Evolutionary conservation across 2,113 vertebrate species (phyloP), one percentile per base, ranked within the genome.

Genomic region (Elaphurus davidianus): DNA sequence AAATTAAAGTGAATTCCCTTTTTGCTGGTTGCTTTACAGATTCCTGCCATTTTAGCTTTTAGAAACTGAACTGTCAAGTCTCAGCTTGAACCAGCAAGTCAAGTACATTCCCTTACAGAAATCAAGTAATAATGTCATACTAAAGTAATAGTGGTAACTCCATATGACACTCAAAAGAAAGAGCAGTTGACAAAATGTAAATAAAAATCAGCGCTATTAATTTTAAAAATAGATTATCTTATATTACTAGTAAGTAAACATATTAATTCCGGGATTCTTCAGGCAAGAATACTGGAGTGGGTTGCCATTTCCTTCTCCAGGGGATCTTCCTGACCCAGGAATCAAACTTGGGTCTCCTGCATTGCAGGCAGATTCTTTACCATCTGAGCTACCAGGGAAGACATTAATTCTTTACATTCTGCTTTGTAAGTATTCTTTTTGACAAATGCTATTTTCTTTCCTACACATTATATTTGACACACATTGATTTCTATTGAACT

Each of bases 401-500:
- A 19, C 67, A 60, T 82, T n/a, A 87, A 92, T 45, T 59, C 54
- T 60, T 92, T 71, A 47, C 54, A 47, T 78, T 90, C 30, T 74
- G 13, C 45, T 82, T 67, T 47, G 59, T 45, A 90, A 82, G 16
- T 28, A 89, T 71, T 40, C 7, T 25, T 93, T 90, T 94, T 93
- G 36, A 78, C 85, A 81, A 89, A 85, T 83, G 21, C 4, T 57
- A 25, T 67, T 95, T 95, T 81, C 84, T 87, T 91, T 74, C 43
- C 50, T 95, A 28, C 9, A 71, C 93, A 36, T 86, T 91, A 89
- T 78, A 82, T 85, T 84, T 96, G 79, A 88, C 54, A 89, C 7
- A 27, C 25, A 91, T 33, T 88, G 67, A 86, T 94, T 97, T 91
- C 71, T 62, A 74, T 88, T 83, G 81, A 96, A 97, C 59, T 12